A percentile compares a stretch with the other conserved stretches of the same genome.
phyloP scores from a whole-genome alignment of 2,888 invertebrate genomes.

The Cryptops parisi region DNA sequence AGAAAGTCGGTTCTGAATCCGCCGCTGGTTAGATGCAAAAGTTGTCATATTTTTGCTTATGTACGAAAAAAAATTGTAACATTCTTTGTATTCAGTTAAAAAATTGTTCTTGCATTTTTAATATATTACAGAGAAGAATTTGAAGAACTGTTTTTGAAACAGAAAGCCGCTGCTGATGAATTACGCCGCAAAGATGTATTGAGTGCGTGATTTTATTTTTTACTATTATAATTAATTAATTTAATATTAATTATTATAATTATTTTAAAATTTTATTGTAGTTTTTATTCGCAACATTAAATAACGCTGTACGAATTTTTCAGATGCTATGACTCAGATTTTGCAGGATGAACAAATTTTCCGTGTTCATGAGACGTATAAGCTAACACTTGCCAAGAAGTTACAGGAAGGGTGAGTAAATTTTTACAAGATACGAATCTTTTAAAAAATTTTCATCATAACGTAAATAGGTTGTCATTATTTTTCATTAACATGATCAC shows the following conservation, averaged over 20 bases:
- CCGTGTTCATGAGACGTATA: background rate
- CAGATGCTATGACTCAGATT: conserved; percentile 4
- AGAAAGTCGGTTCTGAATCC: too few relatives aligned
- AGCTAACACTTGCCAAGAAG: background rate
- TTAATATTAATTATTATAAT: too few relatives aligned
- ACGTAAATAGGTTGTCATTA: background rate
- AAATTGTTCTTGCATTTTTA: too few relatives aligned
- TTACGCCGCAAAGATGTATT: conserved; percentile 16
- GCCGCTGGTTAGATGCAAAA: too few relatives aligned
- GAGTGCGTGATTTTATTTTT: conserved; percentile 6
- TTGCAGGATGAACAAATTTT: conserved; percentile 7
- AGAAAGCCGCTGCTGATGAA: conserved; percentile 10
- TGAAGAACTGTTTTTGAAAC: conserved; percentile 14
- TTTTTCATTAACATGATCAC: too few relatives aligned
- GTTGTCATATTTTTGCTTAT: too few relatives aligned
- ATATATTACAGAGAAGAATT: conserved; percentile 13
- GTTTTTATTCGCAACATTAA: too few relatives aligned
- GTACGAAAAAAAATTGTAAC: too few relatives aligned
- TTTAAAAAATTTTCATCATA: background rate
- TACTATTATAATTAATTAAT: background rate
- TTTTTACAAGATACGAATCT: background rate
- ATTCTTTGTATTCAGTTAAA: too few relatives aligned
- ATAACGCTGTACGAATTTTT: conserved; percentile 1
- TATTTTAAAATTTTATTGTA: too few relatives aligned
- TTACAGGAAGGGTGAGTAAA: conserved; percentile 9